Evolutionary conservation across 1,140 invertebrate genomes (phyloP).

Genomic region (Platyscapa corneri): DNA sequence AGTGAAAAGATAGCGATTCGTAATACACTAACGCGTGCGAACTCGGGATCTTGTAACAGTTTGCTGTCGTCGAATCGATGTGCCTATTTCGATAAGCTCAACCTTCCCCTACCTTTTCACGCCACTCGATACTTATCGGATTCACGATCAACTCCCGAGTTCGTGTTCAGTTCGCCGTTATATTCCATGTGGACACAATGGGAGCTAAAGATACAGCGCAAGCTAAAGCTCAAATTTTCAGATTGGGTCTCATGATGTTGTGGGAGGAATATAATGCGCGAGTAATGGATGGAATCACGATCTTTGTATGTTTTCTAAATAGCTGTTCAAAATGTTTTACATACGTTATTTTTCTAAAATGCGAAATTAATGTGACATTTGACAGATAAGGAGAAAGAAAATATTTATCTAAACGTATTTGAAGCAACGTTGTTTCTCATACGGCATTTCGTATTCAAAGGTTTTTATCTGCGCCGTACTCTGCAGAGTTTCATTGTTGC

Average conservation of each 20-base stretch:
- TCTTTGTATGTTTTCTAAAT: not conserved
- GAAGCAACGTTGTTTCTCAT: not conserved
- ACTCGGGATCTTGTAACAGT: slow-evolving; percentile 1
- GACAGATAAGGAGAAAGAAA: not conserved
- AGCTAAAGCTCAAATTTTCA: not conserved
- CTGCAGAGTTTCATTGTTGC: not conserved
- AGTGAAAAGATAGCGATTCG: not conserved
- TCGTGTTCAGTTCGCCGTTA: not conserved
- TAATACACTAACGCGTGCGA: not conserved
- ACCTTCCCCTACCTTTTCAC: not conserved
- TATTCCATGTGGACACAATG: not conserved
- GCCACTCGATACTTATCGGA: too few species aligned
- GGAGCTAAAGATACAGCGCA: too few species aligned
- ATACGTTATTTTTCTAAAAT: not conserved
- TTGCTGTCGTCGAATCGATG: slow-evolving; percentile 10
- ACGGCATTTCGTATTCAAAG: too few species aligned
- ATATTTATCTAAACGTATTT: not conserved
- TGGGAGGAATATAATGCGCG: not conserved
- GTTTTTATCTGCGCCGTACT: too few species aligned
- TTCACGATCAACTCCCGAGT: not conserved
- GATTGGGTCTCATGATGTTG: not conserved
- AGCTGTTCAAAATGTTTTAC: not conserved
- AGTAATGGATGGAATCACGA: not conserved
- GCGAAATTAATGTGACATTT: not conserved
- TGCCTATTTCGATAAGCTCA: slow-evolving; percentile 2